Evolutionary conservation across 2,113 vertebrate species (phyloP).

Genomic region (Eptesicus fuscus): DNA sequence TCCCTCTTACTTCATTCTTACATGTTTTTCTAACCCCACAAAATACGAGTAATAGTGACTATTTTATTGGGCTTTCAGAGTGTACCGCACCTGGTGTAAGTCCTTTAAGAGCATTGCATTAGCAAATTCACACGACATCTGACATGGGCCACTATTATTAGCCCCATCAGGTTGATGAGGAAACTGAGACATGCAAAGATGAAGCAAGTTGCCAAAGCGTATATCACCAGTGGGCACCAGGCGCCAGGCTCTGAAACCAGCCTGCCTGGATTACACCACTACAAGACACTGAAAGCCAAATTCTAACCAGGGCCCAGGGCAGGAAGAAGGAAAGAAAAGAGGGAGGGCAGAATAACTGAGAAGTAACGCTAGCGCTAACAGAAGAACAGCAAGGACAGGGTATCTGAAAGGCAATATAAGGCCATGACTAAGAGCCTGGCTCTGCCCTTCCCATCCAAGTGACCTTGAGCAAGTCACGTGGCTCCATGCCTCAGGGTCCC

Average conservation of each 20-base stretch:
- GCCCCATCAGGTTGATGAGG: not conserved
- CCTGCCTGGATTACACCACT: not conserved
- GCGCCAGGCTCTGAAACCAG: not conserved
- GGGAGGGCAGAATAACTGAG: not conserved
- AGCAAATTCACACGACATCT: not conserved
- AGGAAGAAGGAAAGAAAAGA: not conserved
- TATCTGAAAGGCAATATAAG: not conserved
- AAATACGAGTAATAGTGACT: slow-evolving; percentile 48
- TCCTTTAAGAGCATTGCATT: not conserved
- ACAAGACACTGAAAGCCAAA: not conserved
- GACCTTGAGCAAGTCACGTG: not conserved
- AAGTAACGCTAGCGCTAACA: not conserved
- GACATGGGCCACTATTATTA: not conserved
- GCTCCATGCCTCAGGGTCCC: not conserved
- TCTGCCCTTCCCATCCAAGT: not conserved
- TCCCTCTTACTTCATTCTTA: slow-evolving; percentile 58
- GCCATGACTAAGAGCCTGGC: not conserved
- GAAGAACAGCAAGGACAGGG: not conserved
- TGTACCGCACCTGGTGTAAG: not conserved
- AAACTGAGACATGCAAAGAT: not conserved
- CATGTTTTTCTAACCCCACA: slow-evolving; percentile 47
- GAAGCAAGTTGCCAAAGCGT: not conserved
- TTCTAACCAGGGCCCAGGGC: not conserved
- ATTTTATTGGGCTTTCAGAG: not conserved
- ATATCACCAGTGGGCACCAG: not conserved